Evolutionary conservation across 2,888 invertebrate species (phyloP).

Genomic region (Limnephilus auricula): DNA sequence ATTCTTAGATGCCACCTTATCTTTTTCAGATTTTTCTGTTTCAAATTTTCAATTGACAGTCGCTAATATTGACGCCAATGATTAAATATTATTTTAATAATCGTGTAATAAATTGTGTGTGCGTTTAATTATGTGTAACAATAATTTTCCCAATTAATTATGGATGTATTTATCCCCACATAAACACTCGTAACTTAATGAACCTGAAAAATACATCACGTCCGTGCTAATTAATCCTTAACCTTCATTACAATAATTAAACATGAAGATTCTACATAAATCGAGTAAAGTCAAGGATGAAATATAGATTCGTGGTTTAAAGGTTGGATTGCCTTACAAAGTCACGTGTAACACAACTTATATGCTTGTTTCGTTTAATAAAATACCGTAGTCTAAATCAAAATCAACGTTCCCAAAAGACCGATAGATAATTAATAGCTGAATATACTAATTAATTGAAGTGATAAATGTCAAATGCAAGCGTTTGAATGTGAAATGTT

Average conservation of each 20-base stretch:
- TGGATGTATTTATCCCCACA: neutral
- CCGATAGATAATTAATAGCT: constrained; percentile 14
- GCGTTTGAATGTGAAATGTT: constrained; percentile 6
- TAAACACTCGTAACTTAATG: neutral
- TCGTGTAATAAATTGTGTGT: neutral
- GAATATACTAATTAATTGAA: constrained; percentile 29
- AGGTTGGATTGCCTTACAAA: neutral
- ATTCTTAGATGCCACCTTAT: too few species aligned
- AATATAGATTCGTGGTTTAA: neutral
- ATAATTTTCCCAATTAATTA: neutral
- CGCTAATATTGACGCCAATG: too few species aligned
- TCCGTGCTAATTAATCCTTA: neutral
- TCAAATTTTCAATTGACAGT: too few species aligned
- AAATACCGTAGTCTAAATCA: neutral
- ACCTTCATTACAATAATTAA: neutral
- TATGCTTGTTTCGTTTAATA: neutral
- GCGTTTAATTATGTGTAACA: neutral
- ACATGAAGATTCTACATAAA: neutral
- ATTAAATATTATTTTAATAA: too few species aligned
- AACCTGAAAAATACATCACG: neutral
- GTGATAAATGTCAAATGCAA: constrained; percentile 21
- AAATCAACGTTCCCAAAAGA: neutral
- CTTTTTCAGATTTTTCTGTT: too few species aligned
- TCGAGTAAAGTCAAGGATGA: neutral
- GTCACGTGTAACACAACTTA: neutral